Evolutionary conservation across 2,888 invertebrate species (phyloP).

Genomic region (Lutraria lutraria): DNA sequence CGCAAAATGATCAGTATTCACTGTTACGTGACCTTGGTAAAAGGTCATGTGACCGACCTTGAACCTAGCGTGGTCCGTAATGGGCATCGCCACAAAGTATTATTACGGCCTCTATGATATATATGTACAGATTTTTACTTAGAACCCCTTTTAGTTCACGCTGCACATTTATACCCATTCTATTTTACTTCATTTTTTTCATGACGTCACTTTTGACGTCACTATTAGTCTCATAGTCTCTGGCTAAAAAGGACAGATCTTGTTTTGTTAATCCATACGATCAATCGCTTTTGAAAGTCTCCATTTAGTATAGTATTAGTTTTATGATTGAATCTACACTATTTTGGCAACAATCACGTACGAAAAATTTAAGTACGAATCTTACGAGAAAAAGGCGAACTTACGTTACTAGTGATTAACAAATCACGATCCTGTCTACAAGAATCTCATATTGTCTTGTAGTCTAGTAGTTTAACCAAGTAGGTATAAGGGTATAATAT

Average conservation of each 20-base stretch:
- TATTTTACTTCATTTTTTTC: neutral
- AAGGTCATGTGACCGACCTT: slow-evolving; percentile 39
- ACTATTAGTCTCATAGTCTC: slow-evolving; percentile 22
- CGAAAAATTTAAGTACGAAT: neutral
- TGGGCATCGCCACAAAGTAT: slow-evolving; percentile 72
- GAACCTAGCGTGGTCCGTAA: slow-evolving; percentile 37
- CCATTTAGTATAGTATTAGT: neutral
- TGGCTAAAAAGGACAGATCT: neutral
- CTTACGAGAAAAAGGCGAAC: neutral
- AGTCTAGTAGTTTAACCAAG: slow-evolving; percentile 24
- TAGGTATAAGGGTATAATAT: slow-evolving; percentile 54
- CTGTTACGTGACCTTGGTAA: slow-evolving; percentile 53
- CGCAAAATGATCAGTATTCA: slow-evolving; percentile 65
- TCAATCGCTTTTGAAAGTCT: neutral
- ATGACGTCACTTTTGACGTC: slow-evolving; percentile 15
- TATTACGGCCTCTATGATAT: slow-evolving; percentile 54
- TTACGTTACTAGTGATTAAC: neutral
- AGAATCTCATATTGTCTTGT: slow-evolving; percentile 44
- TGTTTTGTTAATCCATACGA: neutral
- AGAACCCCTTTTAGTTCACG: slow-evolving; percentile 29
- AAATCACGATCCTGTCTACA: slow-evolving; percentile 16
- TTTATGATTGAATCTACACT: neutral
- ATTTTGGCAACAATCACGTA: neutral
- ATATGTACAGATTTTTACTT: slow-evolving; percentile 32
- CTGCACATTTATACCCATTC: slow-evolving; percentile 25